These are phyloP conservation scores for Tubulanus polymorphus DNA, from an alignment of 2,888 invertebrate genomes.

Conservation along the genomic window DNA sequence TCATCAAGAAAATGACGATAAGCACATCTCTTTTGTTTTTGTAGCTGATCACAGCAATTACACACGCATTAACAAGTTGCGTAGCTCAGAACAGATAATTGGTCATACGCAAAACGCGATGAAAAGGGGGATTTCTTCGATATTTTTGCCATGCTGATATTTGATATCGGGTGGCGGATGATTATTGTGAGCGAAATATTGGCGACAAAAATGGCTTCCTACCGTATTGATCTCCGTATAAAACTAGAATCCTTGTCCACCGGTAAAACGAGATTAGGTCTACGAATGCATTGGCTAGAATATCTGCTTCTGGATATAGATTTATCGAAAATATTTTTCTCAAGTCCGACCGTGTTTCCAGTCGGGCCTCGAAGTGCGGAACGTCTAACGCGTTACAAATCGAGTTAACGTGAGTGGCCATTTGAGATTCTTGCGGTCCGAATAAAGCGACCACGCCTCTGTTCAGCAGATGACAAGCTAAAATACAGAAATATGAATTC, in stretches of 20 bases:
- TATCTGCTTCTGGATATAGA: slow-evolving; percentile 71
- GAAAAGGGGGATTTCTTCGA: too few species aligned
- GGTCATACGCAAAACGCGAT: too few species aligned
- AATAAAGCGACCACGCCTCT: slow-evolving; percentile 76
- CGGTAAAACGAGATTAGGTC: slow-evolving; percentile 74
- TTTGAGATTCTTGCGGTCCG: slow-evolving; percentile 69
- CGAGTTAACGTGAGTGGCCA: slow-evolving; percentile 74
- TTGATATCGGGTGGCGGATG: too few species aligned
- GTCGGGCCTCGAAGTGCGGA: slow-evolving; percentile 76
- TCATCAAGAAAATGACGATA: too few species aligned
- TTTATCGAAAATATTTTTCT: slow-evolving; percentile 82
- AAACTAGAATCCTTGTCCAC: slow-evolving; percentile 80
- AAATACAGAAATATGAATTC: too few species aligned
- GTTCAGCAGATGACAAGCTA: slow-evolving; percentile 55
- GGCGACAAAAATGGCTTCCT: slow-evolving; percentile 15
- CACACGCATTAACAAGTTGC: too few species aligned
- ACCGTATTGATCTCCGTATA: slow-evolving; percentile 81
- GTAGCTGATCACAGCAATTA: too few species aligned
- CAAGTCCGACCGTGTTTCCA: slow-evolving; percentile 47
- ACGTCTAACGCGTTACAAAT: slow-evolving; percentile 78
- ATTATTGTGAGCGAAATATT: too few species aligned
- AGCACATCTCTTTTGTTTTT: too few species aligned
- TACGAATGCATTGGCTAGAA: slow-evolving; percentile 75
- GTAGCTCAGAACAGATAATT: too few species aligned
- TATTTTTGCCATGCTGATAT: too few species aligned